Evolutionary conservation across 2,888 invertebrate species (phyloP), one percentile per base, ranked within the genome.

Genomic region (Andrena praecox): DNA sequence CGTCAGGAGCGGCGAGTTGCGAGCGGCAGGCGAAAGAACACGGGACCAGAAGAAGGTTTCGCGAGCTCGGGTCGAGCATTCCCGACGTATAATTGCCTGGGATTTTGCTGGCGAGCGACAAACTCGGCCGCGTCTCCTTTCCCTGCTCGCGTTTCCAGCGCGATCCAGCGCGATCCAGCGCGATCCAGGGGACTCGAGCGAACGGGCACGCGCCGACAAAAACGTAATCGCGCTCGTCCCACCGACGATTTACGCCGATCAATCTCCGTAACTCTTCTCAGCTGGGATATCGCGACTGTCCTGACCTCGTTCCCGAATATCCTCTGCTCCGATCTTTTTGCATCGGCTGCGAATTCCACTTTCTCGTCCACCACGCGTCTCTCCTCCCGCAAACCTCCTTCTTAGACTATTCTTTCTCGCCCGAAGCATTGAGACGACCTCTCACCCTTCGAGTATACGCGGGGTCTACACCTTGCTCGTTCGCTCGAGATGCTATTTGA

Each of bases 51-150:
- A 42, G 59, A 80, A 52, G 62, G 71, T 56, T 54, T 69, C 64
- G 60, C 71, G 66, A 59, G 76, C 72, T 66, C 77, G 52, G 50
- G 75, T 70, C 71, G 84, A 62, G 87, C 89, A 91, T 92, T 91
- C 92, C 90, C 85, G 56, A 64, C 86, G 90, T 91, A 72, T 78
- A 90, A 92, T 93, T 92, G 90, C 90, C 87, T 88, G 77, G 86
- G 90, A 92, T 92, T 91, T 92, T 90, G 91, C 91, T 90, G 89
- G 88, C 89, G 74, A 87, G 90, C 90, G 84, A 91, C 91, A 91
- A 91, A 91, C 90, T 84, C 62, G 59, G 10, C 20, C 42, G n/a
- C 29, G 87, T 54, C 70, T 69, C 87, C 87, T 86, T 82, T 74
- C 85, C 77, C 80, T 77, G 83, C 78, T 81, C 86, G 80, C 66